Evolutionary conservation across 2,797 vertebrate species (phyloP).

Genomic region (Falco rusticolus): DNA sequence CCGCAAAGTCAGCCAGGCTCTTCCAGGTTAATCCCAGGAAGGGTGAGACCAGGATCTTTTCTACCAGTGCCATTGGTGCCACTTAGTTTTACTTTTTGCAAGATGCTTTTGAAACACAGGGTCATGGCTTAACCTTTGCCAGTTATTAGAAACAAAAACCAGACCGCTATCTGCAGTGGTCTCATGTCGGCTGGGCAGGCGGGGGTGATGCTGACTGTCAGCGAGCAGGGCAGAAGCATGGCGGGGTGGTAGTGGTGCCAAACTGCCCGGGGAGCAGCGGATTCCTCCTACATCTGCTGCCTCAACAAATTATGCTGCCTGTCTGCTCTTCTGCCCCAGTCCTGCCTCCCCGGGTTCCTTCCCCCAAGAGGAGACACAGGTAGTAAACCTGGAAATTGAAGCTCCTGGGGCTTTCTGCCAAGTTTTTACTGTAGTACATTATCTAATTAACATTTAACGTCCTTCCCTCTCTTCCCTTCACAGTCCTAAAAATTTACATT

Average conservation of each 20-base stretch:
- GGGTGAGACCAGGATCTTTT: neutral
- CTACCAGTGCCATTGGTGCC: neutral
- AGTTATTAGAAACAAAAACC: neutral
- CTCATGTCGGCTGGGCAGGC: neutral
- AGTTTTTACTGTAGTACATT: constrained; percentile 7
- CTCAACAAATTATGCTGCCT: neutral
- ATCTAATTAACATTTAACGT: constrained; percentile 18
- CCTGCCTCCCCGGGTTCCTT: neutral
- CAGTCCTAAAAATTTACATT: constrained; percentile 35
- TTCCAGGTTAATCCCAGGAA: neutral
- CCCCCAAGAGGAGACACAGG: neutral
- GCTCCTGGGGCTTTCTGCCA: neutral
- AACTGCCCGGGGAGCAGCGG: neutral
- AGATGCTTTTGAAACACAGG: neutral
- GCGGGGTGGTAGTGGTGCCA: neutral
- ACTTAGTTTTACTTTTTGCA: neutral
- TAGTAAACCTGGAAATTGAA: neutral
- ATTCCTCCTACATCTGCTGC: neutral
- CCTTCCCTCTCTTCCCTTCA: constrained; percentile 18
- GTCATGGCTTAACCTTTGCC: neutral
- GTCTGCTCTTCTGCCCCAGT: neutral
- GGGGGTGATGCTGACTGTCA: neutral
- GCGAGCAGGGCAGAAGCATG: neutral
- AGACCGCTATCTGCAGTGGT: accelerated
- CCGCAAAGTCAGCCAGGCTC: neutral